Base-by-base conservation (phyloP, 2,113 vertebrate species). In the chimpanzee (Pan troglodytes) region DNA sequence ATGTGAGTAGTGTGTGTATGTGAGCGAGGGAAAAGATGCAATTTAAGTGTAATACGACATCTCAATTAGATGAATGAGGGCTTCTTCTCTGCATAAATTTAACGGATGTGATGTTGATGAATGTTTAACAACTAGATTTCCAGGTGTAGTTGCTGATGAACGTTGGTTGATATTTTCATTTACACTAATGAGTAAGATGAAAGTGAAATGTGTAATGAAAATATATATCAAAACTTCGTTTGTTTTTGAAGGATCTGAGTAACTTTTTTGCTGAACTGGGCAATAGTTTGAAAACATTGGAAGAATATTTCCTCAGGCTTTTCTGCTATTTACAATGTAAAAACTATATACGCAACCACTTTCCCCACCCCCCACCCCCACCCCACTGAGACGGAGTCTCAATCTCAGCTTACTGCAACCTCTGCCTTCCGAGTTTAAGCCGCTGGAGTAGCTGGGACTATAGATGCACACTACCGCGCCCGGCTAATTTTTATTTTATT, bases 91-190 rank as follows among this genome's bases (percentile, higher is more conserved):
- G 88, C 72, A 89, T 81, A 68, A 86, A 94, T 89, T 59, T 50
- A 90, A 14, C 43, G 45, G 17, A 6, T 73, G 40, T 94, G 82
- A 93, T 80, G 22, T 20, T 93, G 88, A 76, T 72, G 78, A 95
- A 88, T 48, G 18, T 94, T 92, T 84, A 95, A 48, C 75, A 92
- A 68, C 78, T 25, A 85, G 76, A 94, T 90, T 93, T 93, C 92
- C 95, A 96, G 89, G 88, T 97, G 82, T 88, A 72, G 57, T 52
- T 80, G 76, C 61, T 93, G 50, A 94, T 52, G 81, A 97, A 93
- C 67, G 55, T 22, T 88, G 67, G 64, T 45, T 94, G 73, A 78
- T 95, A 85, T 73, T 93, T 93, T 95, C 82, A 90, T 61, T 94
- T 94, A 88, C 12, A 13, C 72, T 97, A 88, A 94, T 67, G 80